These are phyloP conservation scores for Xiphydria camelus DNA, from an alignment of 2,888 invertebrate species.

Conservation along the genomic window DNA sequence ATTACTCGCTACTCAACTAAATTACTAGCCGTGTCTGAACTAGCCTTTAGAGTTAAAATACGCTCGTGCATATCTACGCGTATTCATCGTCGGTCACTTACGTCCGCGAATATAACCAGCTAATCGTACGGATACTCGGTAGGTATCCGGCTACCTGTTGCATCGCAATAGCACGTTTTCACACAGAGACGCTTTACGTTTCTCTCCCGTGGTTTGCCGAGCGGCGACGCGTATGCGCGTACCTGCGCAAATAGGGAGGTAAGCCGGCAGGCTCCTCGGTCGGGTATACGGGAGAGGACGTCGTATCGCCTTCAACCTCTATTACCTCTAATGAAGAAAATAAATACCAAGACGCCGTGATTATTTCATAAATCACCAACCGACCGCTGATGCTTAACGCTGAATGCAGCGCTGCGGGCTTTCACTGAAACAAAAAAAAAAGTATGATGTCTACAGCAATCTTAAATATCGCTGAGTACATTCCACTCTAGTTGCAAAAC, in stretches of 20 bases:
- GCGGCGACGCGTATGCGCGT: not conserved
- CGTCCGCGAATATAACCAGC: too few relatives aligned
- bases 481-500: too few relatives aligned
- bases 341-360: conserved; percentile 18
- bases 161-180: not conserved
- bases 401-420: not conserved
- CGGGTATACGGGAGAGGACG: too few relatives aligned
- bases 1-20: too few relatives aligned
- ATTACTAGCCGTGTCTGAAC: too few relatives aligned
- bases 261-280: conserved; percentile 13
- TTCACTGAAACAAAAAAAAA: too few relatives aligned
- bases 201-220: not conserved
- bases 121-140: not conserved
- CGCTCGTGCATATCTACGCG: too few relatives aligned
- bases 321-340: conserved; percentile 22
- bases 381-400: not conserved
- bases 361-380: conserved; percentile 25
- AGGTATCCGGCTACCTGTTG: not conserved
- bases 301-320: not conserved
- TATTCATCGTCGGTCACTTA: too few relatives aligned
- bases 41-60: too few relatives aligned
- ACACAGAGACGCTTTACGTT: not conserved
- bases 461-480: too few relatives aligned
- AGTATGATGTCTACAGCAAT: too few relatives aligned
- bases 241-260: not conserved